These are phyloP conservation scores for Trichomycterus rosablanca DNA, from an alignment of 2,113 vertebrate species.

Conservation along the genomic window DNA sequence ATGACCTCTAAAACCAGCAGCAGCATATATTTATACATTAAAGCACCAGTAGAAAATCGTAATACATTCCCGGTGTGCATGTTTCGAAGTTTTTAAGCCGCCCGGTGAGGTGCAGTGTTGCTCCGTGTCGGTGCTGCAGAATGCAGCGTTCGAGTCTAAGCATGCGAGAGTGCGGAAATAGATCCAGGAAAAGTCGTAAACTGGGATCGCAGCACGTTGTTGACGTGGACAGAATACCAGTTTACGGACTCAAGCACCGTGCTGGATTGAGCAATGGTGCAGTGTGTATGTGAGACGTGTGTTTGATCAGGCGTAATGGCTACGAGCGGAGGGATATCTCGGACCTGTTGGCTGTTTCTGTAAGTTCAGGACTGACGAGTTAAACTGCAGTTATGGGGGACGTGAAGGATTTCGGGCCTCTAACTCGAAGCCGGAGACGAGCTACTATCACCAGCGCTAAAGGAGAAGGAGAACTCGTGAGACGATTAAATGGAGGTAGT, in stretches of 20 bases:
- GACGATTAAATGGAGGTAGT: neutral
- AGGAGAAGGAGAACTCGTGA: slow-evolving; percentile 9
- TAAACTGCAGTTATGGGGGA: slow-evolving; percentile 18
- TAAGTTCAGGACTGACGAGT: neutral
- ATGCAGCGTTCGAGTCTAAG: neutral
- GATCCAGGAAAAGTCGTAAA: neutral
- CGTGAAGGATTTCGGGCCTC: slow-evolving; percentile 21
- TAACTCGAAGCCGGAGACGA: slow-evolving; percentile 34
- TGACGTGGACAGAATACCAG: neutral
- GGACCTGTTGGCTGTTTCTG: neutral
- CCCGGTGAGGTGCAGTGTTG: no score
- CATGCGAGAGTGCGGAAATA: neutral
- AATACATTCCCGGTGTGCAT: no score
- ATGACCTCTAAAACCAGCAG: no score
- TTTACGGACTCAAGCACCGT: neutral
- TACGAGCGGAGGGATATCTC: no score
- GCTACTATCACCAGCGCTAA: slow-evolving; percentile 33
- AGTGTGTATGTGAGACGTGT: neutral
- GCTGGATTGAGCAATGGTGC: neutral
- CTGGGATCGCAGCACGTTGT: neutral
- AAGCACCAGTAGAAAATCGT: no score
- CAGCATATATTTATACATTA: no score
- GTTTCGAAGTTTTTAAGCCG: no score
- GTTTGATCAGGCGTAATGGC: neutral
- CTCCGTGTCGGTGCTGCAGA: no score